Evolutionary conservation across 2,797 vertebrate species (phyloP).

Genomic region (Cirrhinus molitorella): DNA sequence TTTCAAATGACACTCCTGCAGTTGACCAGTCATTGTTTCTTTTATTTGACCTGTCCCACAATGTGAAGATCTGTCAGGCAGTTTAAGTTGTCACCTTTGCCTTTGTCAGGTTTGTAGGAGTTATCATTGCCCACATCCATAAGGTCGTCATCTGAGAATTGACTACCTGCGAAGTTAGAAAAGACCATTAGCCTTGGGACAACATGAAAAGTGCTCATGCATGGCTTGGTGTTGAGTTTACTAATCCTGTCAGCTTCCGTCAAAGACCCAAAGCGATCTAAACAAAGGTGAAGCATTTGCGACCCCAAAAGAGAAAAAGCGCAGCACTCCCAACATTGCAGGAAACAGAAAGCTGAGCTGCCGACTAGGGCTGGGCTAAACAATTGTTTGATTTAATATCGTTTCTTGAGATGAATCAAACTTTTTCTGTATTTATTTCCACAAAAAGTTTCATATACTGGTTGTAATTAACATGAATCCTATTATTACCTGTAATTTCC

Average conservation of each 20-base stretch:
- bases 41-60: background rate
- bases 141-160: constrained; percentile 84
- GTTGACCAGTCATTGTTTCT: background rate
- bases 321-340: background rate
- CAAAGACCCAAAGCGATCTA: background rate
- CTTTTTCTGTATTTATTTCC: background rate
- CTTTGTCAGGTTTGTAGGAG: constrained; percentile 86
- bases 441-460: background rate
- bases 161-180: constrained; percentile 59
- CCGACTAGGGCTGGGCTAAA: background rate
- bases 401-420: background rate
- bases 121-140: constrained; percentile 62
- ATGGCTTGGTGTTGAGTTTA: background rate
- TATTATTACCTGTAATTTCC: background rate
- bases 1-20: background rate
- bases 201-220: background rate
- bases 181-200: background rate
- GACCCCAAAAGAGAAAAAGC: background rate
- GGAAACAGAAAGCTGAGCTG: constrained; percentile 19
- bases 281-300: background rate
- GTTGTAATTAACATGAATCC: background rate
- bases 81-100: constrained; percentile 80
- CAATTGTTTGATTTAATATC: background rate
- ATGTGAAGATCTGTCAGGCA: background rate
- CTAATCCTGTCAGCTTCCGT: background rate